A percentile compares a stretch with the other conserved stretches of the same genome.
Evolutionary conservation across 2,797 vertebrate genomes (phyloP).

Genomic region (Sebastolobus altivelis): DNA sequence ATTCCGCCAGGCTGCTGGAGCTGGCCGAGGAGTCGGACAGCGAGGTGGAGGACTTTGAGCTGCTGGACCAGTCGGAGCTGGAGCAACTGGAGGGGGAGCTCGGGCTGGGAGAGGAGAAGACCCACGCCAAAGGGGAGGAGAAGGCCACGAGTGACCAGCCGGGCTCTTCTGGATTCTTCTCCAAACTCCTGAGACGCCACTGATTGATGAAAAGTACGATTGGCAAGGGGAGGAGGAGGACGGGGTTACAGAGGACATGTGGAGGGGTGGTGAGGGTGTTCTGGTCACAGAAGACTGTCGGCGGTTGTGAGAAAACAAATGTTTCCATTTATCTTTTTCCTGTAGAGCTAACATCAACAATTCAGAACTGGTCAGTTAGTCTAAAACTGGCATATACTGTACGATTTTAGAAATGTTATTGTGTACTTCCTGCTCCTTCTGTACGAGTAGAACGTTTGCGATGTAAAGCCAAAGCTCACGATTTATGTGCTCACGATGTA

Average conservation of each 20-base stretch:
- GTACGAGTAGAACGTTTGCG: too few relatives aligned
- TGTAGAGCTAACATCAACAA: slow-evolving; percentile 20
- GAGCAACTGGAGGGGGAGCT: slow-evolving; percentile 94
- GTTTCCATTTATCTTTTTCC: slow-evolving; percentile 44
- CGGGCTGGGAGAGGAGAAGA: slow-evolving; percentile 80
- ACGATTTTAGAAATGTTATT: too few relatives aligned
- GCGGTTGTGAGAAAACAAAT: slow-evolving; percentile 2
- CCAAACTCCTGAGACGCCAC: slow-evolving; percentile 92
- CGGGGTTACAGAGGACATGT: slow-evolving; percentile 42
- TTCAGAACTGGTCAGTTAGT: slow-evolving; percentile 10
- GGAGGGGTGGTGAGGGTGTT: neutral
- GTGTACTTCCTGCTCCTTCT: too few relatives aligned
- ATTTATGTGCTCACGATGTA: too few relatives aligned
- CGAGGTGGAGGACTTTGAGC: slow-evolving; percentile 98
- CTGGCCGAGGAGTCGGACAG: slow-evolving; percentile 91
- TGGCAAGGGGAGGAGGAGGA: neutral
- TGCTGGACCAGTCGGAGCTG: slow-evolving; percentile 98
- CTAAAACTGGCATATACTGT: too few relatives aligned
- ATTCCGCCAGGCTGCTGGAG: slow-evolving; percentile 78
- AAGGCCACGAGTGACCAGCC: slow-evolving; percentile 77
- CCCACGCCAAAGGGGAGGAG: slow-evolving; percentile 67
- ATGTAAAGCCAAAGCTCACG: too few relatives aligned
- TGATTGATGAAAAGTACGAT: slow-evolving; percentile 69
- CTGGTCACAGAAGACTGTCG: neutral
- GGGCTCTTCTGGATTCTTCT: slow-evolving; percentile 90